A percentile compares a stretch with the other conserved stretches of the same genome.
phyloP scores from a whole-genome alignment of 2,113 vertebrate genomes.

The Cervus canadensis region DNA sequence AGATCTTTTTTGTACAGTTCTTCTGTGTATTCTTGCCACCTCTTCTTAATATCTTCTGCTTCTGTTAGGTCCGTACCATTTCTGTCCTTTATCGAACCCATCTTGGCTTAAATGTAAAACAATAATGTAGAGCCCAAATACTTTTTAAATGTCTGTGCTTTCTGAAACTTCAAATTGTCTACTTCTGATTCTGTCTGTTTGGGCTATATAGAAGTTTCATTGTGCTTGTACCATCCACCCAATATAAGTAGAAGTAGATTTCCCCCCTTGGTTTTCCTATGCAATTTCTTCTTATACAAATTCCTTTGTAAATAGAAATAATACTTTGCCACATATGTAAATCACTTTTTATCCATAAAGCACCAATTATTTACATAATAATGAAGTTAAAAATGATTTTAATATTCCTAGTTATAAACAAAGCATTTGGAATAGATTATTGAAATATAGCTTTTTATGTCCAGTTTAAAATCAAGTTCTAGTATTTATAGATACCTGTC shows the following conservation, averaged over 20 bases:
- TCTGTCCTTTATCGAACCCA: not conserved
- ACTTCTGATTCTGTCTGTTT: not conserved
- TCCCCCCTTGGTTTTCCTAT: not conserved
- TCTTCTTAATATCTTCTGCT: too few species aligned
- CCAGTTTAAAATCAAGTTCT: not conserved
- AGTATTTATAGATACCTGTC: not conserved
- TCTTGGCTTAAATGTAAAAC: not conserved
- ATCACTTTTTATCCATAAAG: not conserved
- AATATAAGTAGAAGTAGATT: not conserved
- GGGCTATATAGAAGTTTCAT: not conserved
- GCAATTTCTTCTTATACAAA: not conserved
- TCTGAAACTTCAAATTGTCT: not conserved
- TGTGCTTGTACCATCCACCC: not conserved
- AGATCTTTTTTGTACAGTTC: too few species aligned
- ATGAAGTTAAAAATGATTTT: not conserved
- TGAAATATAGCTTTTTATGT: not conserved
- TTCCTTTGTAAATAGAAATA: not conserved
- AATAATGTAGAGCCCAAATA: not conserved
- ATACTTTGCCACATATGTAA: not conserved
- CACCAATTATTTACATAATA: not conserved
- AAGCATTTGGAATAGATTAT: not conserved
- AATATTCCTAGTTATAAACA: not conserved
- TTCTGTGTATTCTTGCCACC: too few species aligned
- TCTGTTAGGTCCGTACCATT: too few species aligned
- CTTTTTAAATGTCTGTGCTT: not conserved